phyloP scores from a whole-genome alignment of 2,113 vertebrate genomes.

The crab-eating macaque (Macaca fascicularis) region T2T-MFA8v1.1 NC_088378.1:98130501-98131000 shows the following conservation, averaged over 20 bases:
- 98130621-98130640: background rate
- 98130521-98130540: background rate
- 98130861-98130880: background rate
- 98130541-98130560: background rate
- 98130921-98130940: background rate
- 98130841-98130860: background rate
- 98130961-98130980: background rate
- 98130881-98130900: background rate
- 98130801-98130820: background rate
- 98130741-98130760: background rate
- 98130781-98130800: background rate
- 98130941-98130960: background rate
- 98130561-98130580: background rate
- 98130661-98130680: background rate
- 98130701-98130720: background rate
- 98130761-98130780: background rate
- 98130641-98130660: background rate
- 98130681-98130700: background rate
- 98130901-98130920: background rate
- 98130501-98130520: background rate
- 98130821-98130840: background rate
- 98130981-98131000: background rate
- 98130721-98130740: background rate
- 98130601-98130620: background rate
- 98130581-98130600: background rate